A percentile compares a stretch with the other conserved stretches of the same genome.
Conservation (phyloP, 2,113 vertebrate genomes). For the Ramphastos sulfuratus region DNA sequence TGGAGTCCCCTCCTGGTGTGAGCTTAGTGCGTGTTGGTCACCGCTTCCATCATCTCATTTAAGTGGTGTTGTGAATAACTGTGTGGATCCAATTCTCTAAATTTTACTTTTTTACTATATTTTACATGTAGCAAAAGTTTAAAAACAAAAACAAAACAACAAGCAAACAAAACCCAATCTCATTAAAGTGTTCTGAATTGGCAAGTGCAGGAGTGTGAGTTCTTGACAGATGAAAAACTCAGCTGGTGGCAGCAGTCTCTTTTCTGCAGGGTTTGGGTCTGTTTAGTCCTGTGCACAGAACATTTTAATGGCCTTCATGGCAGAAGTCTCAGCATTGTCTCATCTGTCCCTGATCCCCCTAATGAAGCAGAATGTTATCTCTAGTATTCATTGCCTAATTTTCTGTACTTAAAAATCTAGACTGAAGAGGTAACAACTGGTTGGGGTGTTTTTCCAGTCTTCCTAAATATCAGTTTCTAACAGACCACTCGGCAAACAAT, state of each 20-base stretch:
- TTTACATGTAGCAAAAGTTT: conserved; percentile 55
- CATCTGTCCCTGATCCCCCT: conserved; percentile 45
- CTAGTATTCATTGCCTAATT: conserved; percentile 54
- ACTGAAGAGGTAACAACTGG: conserved; percentile 70
- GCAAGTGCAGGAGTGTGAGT: conserved; percentile 56
- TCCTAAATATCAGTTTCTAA: conserved; percentile 79
- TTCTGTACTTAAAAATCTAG: conserved; percentile 67
- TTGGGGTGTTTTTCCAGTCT: conserved; percentile 74
- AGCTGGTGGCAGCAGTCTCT: conserved; percentile 19
- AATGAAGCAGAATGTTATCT: conserved; percentile 69
- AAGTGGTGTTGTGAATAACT: conserved; percentile 51
- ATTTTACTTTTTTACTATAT: conserved; percentile 56
- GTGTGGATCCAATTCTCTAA: conserved; percentile 40
- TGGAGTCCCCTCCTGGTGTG: conserved; percentile 46
- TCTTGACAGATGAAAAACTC: conserved; percentile 18
- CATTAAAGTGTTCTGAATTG: conserved; percentile 68
- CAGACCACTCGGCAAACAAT: conserved; percentile 79
- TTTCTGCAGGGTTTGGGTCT: background rate
- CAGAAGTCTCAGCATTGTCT: conserved; percentile 27
- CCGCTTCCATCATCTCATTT: conserved; percentile 49
- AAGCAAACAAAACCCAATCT: background rate
- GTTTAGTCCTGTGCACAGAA: background rate
- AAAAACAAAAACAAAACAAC: background rate
- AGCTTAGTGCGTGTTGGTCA: conserved; percentile 37
- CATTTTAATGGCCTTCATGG: conserved; percentile 30